Percentiles rank a stretch among this genome's conserved stretches.
These are phyloP conservation scores for Strigops habroptila DNA, from an alignment of 2,113 vertebrate species.

Conservation along the genomic window DNA sequence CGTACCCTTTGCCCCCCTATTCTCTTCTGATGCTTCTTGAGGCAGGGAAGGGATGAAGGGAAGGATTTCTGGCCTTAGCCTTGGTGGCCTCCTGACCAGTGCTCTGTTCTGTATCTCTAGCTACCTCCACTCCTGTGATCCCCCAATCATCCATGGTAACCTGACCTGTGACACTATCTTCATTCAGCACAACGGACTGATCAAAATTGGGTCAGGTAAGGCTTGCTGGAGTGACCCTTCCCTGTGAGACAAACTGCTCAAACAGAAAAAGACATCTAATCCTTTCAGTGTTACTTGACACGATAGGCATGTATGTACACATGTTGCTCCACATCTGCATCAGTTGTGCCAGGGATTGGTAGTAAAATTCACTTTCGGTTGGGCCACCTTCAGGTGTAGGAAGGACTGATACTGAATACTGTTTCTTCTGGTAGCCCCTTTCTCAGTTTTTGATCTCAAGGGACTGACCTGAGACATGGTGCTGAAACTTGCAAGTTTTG, in stretches of 20 bases:
- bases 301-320: not conserved
- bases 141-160: conserved; percentile 97
- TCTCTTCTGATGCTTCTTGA: not conserved
- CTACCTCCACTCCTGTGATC: conserved; percentile 97
- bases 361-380: not conserved
- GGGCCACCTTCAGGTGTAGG: not conserved
- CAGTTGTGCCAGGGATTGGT: not conserved
- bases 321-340: not conserved
- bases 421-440: not conserved
- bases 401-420: not conserved
- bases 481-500: not conserved
- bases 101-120: conserved; percentile 67
- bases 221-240: not conserved
- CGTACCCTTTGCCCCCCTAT: not conserved
- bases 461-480: not conserved
- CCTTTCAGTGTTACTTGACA: not conserved
- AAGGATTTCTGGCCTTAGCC: not conserved
- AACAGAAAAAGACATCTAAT: not conserved
- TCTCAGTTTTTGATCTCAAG: not conserved
- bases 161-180: conserved; percentile 99
- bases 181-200: conserved; percentile 98
- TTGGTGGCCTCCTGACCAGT: conserved; percentile 25
- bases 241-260: not conserved
- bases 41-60: not conserved
- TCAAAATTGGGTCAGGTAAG: conserved; percentile 98